These are phyloP conservation scores for Disparrhopalites patrizii DNA, from an alignment of 2,888 invertebrate species.

Conservation along the genomic window DNA sequence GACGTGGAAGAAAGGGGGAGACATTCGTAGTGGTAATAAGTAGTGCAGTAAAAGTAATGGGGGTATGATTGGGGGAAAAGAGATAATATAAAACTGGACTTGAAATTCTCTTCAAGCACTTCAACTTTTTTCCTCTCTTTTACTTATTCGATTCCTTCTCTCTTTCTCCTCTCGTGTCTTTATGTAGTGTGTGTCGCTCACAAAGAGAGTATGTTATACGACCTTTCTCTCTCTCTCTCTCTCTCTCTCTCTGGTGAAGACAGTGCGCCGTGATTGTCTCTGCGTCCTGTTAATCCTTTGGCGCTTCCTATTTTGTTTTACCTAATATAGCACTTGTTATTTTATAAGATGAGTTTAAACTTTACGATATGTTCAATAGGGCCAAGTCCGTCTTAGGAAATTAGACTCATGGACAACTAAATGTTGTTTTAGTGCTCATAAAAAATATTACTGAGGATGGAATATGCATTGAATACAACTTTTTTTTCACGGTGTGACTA, in stretches of 20 bases:
- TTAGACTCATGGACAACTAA: slow-evolving; percentile 21
- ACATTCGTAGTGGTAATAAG: no score
- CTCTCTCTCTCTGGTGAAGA: no score
- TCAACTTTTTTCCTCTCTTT: neutral
- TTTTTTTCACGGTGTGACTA: no score
- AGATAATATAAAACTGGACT: no score
- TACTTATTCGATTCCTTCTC: neutral
- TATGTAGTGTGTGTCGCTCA: no score
- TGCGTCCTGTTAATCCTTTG: slow-evolving; percentile 6
- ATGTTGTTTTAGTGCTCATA: slow-evolving; percentile 26
- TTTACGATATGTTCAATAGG: slow-evolving; percentile 21
- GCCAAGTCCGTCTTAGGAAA: slow-evolving; percentile 10
- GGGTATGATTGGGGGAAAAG: no score
- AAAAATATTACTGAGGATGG: slow-evolving; percentile 9
- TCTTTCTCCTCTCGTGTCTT: no score
- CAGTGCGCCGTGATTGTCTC: no score
- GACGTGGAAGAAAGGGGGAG: no score
- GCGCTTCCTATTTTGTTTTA: slow-evolving; percentile 23
- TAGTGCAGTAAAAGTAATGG: no score
- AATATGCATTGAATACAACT: neutral
- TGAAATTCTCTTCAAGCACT: neutral
- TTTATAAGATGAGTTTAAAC: slow-evolving; percentile 17
- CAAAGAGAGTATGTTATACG: no score
- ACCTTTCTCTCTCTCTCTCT: no score
- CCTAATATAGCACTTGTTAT: slow-evolving; percentile 13